Base-by-base conservation (phyloP, 2,888 invertebrate species). In the Octodonta nipae region DNA sequence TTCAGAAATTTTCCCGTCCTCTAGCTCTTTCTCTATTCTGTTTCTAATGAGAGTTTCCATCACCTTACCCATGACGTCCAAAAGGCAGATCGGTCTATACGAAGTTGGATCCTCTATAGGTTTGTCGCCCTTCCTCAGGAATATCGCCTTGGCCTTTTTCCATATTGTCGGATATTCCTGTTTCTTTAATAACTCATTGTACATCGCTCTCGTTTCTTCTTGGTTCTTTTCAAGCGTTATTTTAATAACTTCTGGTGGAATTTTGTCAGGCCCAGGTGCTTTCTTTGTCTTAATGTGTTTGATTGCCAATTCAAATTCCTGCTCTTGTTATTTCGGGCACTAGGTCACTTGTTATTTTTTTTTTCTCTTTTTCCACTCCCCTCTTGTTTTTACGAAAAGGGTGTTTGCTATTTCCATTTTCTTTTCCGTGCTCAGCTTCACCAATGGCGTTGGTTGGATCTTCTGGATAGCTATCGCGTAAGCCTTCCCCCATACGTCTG, bases 401-500 rank as follows among this genome's bases (percentile, higher is more conserved):
- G 24, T 14, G 14, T n/a, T n/a, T n/a, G n/a, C n/a, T n/a, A n/a
- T n/a, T n/a, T n/a, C n/a, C n/a, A n/a, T n/a, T n/a, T n/a, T 20
- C 8, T 10, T 32, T 13, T 32, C 28, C 1, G 32, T 12, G 6
- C n/a, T n/a, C n/a, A n/a, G n/a, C n/a, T n/a, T n/a, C n/a, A n/a
- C n/a, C n/a, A n/a, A n/a, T n/a, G 11, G 16, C n/a, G 26, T 10
- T 4, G 15, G 12, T 31, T 15, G 4, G 2, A 33, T 4, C 6
- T 20, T 11, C 11, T 15, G 24, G 4, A 24, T 20, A 5, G 15
- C 37, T 29, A 33, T 34, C 17, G 12, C 26, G 10, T 33, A 34
- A 2, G 11, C 37, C 11, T 30, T 14, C 3, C 35, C 35, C 34
- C 32, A 37, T n/a, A 30, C 15, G 25, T 34, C 34, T 1, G 29